Evolutionary conservation across 2,888 invertebrate genomes (phyloP).

Genomic region (Helleia helle): DNA sequence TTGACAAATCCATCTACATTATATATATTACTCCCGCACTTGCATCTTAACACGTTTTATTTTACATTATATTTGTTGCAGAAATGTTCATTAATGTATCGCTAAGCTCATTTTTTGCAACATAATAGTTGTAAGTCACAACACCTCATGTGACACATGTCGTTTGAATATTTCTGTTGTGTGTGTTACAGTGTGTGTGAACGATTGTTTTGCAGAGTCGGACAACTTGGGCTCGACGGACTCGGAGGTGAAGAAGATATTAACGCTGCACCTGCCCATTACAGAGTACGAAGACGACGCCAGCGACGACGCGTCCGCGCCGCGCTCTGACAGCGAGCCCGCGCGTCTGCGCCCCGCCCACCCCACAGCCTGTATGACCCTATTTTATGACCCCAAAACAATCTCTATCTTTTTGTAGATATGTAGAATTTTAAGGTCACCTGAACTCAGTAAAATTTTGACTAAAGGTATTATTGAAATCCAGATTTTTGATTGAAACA

Average conservation of each 20-base stretch:
- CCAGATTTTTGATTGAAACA: too few species aligned
- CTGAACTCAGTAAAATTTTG: too few species aligned
- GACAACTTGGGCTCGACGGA: constrained; percentile 96
- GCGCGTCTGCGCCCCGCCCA: constrained; percentile 51
- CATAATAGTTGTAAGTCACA: too few species aligned
- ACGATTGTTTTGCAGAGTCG: constrained; percentile 78
- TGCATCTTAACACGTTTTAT: neutral
- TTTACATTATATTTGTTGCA: too few species aligned
- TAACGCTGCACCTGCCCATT: constrained; percentile 94
- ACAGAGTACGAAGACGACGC: constrained; percentile 95
- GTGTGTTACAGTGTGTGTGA: constrained; percentile 5
- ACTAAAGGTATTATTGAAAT: too few species aligned
- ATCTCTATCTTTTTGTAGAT: too few species aligned
- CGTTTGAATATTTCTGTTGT: too few species aligned
- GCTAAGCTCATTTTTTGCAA: neutral
- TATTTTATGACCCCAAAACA: too few species aligned
- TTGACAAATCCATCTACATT: too few species aligned
- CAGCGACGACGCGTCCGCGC: constrained; percentile 74
- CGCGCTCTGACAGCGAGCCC: constrained; percentile 68
- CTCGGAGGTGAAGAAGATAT: constrained; percentile 94
- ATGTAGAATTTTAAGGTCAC: too few species aligned
- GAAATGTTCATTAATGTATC: neutral
- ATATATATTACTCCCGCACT: neutral
- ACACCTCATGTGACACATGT: too few species aligned
- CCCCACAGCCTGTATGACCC: constrained; percentile 46